Base-by-base conservation (phyloP, 2,797 vertebrate genomes). In the Syncerus caffer region DNA sequence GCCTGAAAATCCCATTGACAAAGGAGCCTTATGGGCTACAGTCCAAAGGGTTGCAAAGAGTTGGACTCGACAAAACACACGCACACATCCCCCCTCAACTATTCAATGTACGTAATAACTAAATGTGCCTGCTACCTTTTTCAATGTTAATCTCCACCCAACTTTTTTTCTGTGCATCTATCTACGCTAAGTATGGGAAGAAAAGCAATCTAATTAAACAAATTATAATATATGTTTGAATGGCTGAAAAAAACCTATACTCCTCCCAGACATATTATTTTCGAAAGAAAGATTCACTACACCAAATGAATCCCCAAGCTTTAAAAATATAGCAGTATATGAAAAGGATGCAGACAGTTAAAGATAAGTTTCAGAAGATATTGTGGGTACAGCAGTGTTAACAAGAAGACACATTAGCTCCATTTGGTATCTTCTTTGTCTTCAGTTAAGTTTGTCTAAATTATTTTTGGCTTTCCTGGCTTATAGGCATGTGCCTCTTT, bases 51-150 rank as follows among this genome's bases (percentile, higher is more conserved):
- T 42, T 74, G 34, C 1, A 0, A 42, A 27, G 21, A 76, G 34
- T 13, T 0, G 0, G 23, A 25, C 38, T 76, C 0, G 0, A 2
- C 21, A 42, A 76, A 76, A 27, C 71, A 45, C 12, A 76, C 1
- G 0, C 38, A 15, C 23, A 76, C 6, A 76, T 45, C 2, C 12
- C 38, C 1, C n/a, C 23, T 76, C 34, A 71, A 45, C 38, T 16
- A 93, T 80, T 94, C 29, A 51, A 8, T 76, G 10, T 80, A 42
- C 23, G 38, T n/a, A 17, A 42, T 85, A 76, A 38, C 6, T 79
- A 87, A 55, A n/a, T 76, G 83, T 83, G 34, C 10, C 2, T 45
- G 4, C 31, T 53, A 13, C 4, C 1, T 6, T 62, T 51, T 4
- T 78, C 13, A 62, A 12, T 53, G 2, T 82, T 88, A 87, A 89